Evolutionary conservation across 92 coral and sea anemone genomes (phyloP).

Genomic region (Anthopleura xanthogrammica): DNA sequence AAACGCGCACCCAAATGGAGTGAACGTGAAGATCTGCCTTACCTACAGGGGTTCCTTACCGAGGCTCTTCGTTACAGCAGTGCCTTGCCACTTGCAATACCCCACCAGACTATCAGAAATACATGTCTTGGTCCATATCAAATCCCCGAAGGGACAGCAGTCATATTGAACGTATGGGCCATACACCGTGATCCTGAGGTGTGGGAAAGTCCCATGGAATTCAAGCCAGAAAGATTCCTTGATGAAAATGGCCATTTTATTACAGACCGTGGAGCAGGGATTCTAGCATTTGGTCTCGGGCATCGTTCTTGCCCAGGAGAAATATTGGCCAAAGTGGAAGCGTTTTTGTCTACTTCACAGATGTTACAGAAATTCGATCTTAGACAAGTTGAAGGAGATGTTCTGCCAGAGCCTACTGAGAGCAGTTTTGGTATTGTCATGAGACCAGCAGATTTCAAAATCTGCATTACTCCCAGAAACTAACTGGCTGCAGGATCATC

Average conservation of each 20-base stretch:
- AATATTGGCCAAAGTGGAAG: constrained; percentile 54
- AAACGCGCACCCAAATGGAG: constrained; percentile 49
- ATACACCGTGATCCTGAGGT: constrained; percentile 66
- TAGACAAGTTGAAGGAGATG: constrained; percentile 37
- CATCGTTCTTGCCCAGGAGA: constrained; percentile 81
- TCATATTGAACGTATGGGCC: constrained; percentile 66
- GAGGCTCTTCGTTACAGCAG: constrained; percentile 58
- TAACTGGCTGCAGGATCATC: neutral
- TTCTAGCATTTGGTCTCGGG: constrained; percentile 61
- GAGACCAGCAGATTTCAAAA: constrained; percentile 64
- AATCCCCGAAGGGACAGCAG: constrained; percentile 70
- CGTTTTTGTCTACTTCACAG: constrained; percentile 59
- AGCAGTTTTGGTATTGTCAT: constrained; percentile 75
- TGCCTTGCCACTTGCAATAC: constrained; percentile 67
- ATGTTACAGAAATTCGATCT: constrained; percentile 55
- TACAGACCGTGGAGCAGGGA: constrained; percentile 35
- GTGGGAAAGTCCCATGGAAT: constrained; percentile 60
- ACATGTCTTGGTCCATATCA: constrained; percentile 50
- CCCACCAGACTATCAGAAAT: constrained; percentile 59
- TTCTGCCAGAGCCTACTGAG: constrained; percentile 47
- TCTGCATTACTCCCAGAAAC: constrained; percentile 33
- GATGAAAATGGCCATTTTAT: constrained; percentile 49
- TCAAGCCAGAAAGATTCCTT: constrained; percentile 66
- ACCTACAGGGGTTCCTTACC: constrained; percentile 57
- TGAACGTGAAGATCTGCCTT: constrained; percentile 53